phyloP scores from a whole-genome alignment of 2,113 vertebrate genomes.

The Empidonax alnorum region DNA sequence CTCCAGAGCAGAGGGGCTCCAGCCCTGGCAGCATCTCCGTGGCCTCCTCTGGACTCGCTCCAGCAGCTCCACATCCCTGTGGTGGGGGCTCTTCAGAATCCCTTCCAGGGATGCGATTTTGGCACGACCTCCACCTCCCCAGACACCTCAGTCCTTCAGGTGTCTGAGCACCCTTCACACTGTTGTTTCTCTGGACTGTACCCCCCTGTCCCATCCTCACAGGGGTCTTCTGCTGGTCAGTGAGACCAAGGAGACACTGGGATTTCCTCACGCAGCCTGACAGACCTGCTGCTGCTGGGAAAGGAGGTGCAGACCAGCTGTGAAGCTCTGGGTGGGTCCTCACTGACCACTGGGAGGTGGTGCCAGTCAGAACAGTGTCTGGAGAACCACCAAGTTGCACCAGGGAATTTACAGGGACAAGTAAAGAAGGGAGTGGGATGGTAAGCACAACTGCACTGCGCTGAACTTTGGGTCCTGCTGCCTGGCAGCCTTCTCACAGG shows the following conservation, averaged over 20 bases:
- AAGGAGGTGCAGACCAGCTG: background rate
- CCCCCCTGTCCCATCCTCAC: background rate
- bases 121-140: background rate
- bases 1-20: background rate
- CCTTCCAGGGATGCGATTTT: background rate
- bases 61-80: background rate
- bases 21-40: background rate
- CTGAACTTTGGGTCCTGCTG: background rate
- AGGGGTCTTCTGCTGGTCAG: background rate
- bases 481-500: background rate
- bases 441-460: background rate
- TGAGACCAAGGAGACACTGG: too few relatives aligned
- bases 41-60: background rate
- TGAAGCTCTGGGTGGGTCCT: background rate
- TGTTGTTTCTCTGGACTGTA: rapidly evolving
- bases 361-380: background rate
- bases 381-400: rapidly evolving
- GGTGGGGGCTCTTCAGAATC: background rate
- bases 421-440: background rate
- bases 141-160: background rate
- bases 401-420: background rate
- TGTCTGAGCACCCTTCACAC: background rate
- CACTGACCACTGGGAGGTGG: rapidly evolving
- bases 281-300: rapidly evolving
- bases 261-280: background rate